Evolutionary conservation across 2,888 invertebrate species (phyloP).

Genomic region (Pterostichus madidus): DNA sequence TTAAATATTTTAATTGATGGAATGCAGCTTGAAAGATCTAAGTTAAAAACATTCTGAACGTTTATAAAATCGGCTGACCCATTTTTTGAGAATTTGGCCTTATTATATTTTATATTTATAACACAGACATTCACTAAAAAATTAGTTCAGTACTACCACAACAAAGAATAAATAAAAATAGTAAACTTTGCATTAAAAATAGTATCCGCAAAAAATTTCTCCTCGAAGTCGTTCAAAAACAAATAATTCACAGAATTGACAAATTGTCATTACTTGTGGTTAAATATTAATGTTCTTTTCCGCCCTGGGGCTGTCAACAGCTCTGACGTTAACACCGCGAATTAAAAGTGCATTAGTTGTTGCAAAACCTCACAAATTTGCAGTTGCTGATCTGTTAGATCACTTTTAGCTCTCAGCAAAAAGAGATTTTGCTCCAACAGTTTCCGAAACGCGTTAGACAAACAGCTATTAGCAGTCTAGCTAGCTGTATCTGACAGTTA

Average conservation of each 20-base stretch:
- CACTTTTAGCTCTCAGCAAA: background rate
- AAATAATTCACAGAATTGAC: constrained; percentile 30
- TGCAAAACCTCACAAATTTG: background rate
- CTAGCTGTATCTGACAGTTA: constrained; percentile 30
- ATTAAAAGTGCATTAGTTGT: constrained; percentile 28
- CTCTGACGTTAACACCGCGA: background rate
- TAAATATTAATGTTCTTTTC: background rate
- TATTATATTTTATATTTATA: too few relatives aligned
- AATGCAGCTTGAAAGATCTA: too few relatives aligned
- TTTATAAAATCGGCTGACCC: too few relatives aligned
- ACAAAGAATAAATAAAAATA: too few relatives aligned
- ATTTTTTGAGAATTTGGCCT: too few relatives aligned
- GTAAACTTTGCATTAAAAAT: too few relatives aligned
- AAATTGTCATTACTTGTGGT: background rate
- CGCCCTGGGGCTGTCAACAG: background rate
- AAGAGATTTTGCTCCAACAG: background rate
- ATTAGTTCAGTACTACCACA: too few relatives aligned
- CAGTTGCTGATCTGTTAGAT: too few relatives aligned
- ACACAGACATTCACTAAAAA: too few relatives aligned
- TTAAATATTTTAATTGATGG: too few relatives aligned
- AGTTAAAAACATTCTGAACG: too few relatives aligned
- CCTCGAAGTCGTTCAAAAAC: background rate
- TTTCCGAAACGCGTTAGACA: background rate
- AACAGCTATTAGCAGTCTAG: background rate
- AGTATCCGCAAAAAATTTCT: too few relatives aligned